Evolutionary conservation across 2,888 invertebrate species (phyloP), one percentile per base, ranked within the genome.

Genomic region (Hypsopygia costalis): DNA sequence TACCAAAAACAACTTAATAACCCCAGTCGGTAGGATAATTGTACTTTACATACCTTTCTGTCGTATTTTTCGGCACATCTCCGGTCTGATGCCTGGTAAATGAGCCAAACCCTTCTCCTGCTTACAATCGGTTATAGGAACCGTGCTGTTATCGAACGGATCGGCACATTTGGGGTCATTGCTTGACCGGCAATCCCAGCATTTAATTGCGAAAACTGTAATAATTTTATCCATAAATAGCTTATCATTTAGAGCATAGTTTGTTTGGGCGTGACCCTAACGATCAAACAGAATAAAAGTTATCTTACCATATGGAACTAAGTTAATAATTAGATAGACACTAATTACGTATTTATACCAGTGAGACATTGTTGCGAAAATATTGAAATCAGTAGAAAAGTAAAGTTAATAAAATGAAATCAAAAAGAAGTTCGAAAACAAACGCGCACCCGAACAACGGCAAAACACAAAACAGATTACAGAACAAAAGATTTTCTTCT

Each of bases 161-260:
- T 97, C 97, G 0, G 94, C 93, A 69, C 97, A 97, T 83, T 96
- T 95, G 0, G 96, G 95, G 79, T 97, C 97, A 41, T 92, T 93
- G 64, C 94, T 95, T 0, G 97, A 97, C 49, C 96, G 92, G 64
- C 97, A 97, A 38, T 93, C 94, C 97, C 97, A 97, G 67, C 97
- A 97, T 88, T 97, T 97, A 34, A 95, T 94, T 42, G 91, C 87
- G 35, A 81, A 70, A 49, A 89, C 94, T 94, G 68, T 42, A 83
- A 82, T 43, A 83, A 82, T 44, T 33, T 29, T n/a, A n/a, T n/a
- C n/a, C n/a, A n/a, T n/a, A n/a, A n/a, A n/a, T n/a, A n/a, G n/a
- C n/a, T n/a, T n/a, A n/a, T n/a, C n/a, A n/a, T n/a, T 41, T 39
- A 46, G 45, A 55, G 11, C 30, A 36, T 27, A 35, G 11, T 46